Base-by-base conservation (phyloP, 2,888 invertebrate species). In the Pedicia rivosa region DNA sequence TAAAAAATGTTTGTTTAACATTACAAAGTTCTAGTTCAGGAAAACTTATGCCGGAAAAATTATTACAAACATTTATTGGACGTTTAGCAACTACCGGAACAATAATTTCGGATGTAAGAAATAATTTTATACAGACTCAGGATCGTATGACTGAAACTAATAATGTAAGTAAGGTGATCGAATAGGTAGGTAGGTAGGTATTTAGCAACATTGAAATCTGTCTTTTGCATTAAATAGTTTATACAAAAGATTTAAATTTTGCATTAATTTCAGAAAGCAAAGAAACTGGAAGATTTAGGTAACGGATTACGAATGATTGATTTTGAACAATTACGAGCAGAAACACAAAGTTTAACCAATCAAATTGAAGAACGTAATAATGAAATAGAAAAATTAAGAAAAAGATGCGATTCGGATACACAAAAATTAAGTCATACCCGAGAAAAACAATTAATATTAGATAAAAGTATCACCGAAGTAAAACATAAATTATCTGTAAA, bases 281-380 rank as follows among this genome's bases (percentile, higher is more conserved):
- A 13, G 1, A 41, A 46, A 15, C 42, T 56, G 7, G 54, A 58
- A 35, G 46, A 51, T 27, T 46, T 59, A 3, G 51, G 52, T 12
- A 48, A 54, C 19, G 50, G 50, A 0, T 37, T 58, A 4, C 43
- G 38, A 10, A 49, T 57, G 44, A 42, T 37, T 2, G 51, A 54
- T 33, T 59, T 49, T 35, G 50, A 53, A 5, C 40, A 43, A 22
- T 38, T 55, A 3, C 51, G 56, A 32, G 54, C 53, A 3, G 51
- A 57, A 41, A 49, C 49, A 2, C 43, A 48, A 13, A 44, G 47
- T 8, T 32, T 59, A 16, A 47, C 43, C 6, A 56, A 56, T 35
- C 57, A 57, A 47, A 47, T 55, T 9, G 59, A 58, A 48, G 58
- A 59, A 26, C 48, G 53, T 5, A 53, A 48, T 22, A 28, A 17